Base-by-base conservation (phyloP, 2,888 invertebrate genomes). In the Cephalotes varians region DNA sequence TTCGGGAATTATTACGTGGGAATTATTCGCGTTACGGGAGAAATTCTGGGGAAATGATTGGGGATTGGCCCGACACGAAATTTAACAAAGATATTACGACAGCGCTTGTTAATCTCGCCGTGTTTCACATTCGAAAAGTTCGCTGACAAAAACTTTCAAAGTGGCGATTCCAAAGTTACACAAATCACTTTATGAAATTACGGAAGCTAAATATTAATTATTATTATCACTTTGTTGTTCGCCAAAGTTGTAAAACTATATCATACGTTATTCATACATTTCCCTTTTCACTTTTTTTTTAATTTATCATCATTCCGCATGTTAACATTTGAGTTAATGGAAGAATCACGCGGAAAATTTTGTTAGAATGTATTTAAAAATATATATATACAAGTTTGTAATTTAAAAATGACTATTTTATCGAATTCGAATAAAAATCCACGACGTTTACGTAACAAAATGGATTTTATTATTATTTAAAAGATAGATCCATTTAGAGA, bases 51-150 rank as follows among this genome's bases (percentile, higher is more conserved):
- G 77, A 69, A 79, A 69, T 51, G 15, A 12, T 62, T 34, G 21
- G 2, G 10, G n/a, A 54, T 28, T 56, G 2, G 44, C 18, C 10
- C 44, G 7, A 12, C 56, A 25, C 5, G 18, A 21, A 47, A 12
- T 69, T 58, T 69, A 69, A 79, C 25, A 34, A 79, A 69, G 71
- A 79, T 62, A 69, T 69, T 44, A 15, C 56, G 21, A 67, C 31
- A 5, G 44, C 56, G 56, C 56, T 69, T 77, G 56, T 69, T 79
- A 79, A 58, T 79, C 58, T 69, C 18, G 5, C 44, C 18, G 7
- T 25, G 44, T 21, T 18, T 7, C 21, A 12, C 34, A 12, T 56
- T 44, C 9, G 56, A 7, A 58, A 79, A 34, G 47, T 69, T 44
- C 18, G n/a, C 56, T n/a, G 25, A 10, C 54, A 2, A 34, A 21